These are phyloP conservation scores for Cacoxenus indagator DNA, from an alignment of 2,888 invertebrate genomes.

Conservation along the genomic window DNA sequence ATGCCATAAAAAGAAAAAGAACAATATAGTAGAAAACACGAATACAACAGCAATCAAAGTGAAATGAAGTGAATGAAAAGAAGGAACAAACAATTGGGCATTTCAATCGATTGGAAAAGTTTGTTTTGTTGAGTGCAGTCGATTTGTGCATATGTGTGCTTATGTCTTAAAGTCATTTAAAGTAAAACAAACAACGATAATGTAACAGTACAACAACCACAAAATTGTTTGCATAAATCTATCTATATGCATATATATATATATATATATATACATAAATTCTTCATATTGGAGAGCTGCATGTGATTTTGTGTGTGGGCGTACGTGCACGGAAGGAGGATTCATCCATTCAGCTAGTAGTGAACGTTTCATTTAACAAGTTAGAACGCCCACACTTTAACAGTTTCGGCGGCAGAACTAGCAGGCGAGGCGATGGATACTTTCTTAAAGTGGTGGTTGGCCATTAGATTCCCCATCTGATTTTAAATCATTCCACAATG, in stretches of 20 bases:
- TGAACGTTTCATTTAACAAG: conserved; percentile 9
- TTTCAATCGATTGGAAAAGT: too few relatives aligned
- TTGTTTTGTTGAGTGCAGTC: too few relatives aligned
- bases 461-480: not conserved
- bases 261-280: conserved; percentile 26
- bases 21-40: not conserved
- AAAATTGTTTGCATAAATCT: conserved; percentile 20
- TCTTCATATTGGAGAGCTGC: conserved; percentile 12
- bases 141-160: too few relatives aligned
- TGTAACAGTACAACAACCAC: not conserved
- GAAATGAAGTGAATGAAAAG: too few relatives aligned
- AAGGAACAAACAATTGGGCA: not conserved
- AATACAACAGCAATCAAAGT: not conserved
- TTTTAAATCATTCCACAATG: not conserved
- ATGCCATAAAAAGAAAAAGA: conserved; percentile 48
- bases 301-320: not conserved
- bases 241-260: conserved; percentile 26
- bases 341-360: not conserved
- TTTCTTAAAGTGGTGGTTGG: not conserved
- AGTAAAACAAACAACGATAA: too few relatives aligned
- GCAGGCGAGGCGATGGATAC: not conserved
- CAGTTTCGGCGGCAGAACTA: too few relatives aligned
- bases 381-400: conserved; percentile 9
- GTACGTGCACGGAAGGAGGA: not conserved
- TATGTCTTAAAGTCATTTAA: too few relatives aligned